phyloP scores from a whole-genome alignment of 2,888 invertebrate species.

The Callinectes sapidus region DNA sequence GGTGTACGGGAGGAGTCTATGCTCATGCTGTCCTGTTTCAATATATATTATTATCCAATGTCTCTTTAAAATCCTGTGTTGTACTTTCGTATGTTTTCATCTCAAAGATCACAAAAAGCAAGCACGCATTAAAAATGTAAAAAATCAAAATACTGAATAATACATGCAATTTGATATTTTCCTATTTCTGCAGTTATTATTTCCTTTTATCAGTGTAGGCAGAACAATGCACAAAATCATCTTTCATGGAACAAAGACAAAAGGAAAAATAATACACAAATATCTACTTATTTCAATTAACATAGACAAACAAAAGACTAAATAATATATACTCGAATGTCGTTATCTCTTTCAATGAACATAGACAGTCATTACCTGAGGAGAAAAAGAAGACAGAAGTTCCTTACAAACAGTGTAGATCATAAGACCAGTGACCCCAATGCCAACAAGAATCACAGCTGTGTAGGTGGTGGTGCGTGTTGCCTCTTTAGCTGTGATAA shows the following conservation, averaged over 20 bases:
- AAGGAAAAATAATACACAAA: too few species aligned
- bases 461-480: slow-evolving; percentile 92
- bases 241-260: too few species aligned
- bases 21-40: too few species aligned
- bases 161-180: not conserved
- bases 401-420: slow-evolving; percentile 90
- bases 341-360: not conserved
- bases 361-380: slow-evolving; percentile 59
- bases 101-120: not conserved
- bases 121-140: not conserved
- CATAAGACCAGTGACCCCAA: slow-evolving; percentile 88
- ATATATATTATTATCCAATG: too few species aligned
- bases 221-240: not conserved
- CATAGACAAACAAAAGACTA: too few species aligned
- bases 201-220: not conserved
- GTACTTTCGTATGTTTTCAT: not conserved
- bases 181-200: not conserved
- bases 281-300: too few species aligned
- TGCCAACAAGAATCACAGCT: slow-evolving; percentile 86
- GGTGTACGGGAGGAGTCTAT: too few species aligned
- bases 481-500: slow-evolving; percentile 86
- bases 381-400: slow-evolving; percentile 84
- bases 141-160: not conserved
- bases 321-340: too few species aligned
- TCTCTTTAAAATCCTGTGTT: too few species aligned